Evolutionary conservation across 1,140 invertebrate species (phyloP), one percentile per base, ranked within the genome.

Genomic region (Oryctes rhinoceros): DNA sequence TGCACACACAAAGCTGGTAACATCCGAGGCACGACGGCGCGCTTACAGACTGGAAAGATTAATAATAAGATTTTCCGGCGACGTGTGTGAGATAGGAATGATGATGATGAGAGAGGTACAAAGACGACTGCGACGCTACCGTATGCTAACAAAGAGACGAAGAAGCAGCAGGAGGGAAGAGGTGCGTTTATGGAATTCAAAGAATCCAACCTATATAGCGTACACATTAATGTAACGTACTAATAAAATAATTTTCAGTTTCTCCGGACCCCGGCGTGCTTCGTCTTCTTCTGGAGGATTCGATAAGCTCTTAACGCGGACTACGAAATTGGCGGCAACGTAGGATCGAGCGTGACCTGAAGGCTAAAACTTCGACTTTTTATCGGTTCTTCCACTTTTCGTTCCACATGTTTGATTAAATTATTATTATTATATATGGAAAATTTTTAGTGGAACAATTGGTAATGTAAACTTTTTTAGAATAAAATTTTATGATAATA

Each of bases 41-140:
- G 83, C 83, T 83, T 83, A 84, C 81, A 80, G 83, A 84, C 80
- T 84, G 83, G 79, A 84, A 84, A 84, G 82, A 84, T 84, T 84
- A 84, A 84, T 84, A 84, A 84, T 84, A 82, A 84, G 83, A 84
- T 84, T 84, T 84, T 81, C 80, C 78, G 79, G 82, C 76, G 81
- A 84, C 82, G 83, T 84, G 83, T 84, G 83, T 84, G 81, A 84
- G 83, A 83, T 84, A 80, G 83, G 78, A 83, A 84, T 84, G 82
- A 82, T 81, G 83, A 82, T 78, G 24, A 49, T 82, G 82, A 83
- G 81, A 84, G 83, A 81, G 82, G 65, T 24, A 71, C 24, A 71
- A 71, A 24, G 24, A 30, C 65, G 65, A 13, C 65, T 71, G 20
- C 35, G 20, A 71, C 65, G 65, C 65, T 24, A 37, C 24, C 35